phyloP scores from a whole-genome alignment of 64 coral and sea anemone species.

The Dendrophyllia cribrosa region DNA sequence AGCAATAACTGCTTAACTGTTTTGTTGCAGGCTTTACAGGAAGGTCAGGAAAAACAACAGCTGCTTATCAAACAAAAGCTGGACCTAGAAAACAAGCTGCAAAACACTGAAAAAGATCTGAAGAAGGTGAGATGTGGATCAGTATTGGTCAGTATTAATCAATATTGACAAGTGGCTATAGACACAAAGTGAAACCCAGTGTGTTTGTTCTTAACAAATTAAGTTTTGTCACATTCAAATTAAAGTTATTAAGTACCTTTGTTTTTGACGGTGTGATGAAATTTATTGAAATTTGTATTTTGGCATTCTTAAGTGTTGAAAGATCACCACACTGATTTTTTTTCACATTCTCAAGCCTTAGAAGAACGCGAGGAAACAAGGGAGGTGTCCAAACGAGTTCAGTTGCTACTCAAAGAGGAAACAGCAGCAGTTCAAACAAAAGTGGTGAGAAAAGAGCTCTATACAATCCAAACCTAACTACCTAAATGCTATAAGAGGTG shows the following conservation, averaged over 20 bases:
- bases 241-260: no score
- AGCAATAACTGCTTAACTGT: neutral
- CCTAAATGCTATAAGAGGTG: no score
- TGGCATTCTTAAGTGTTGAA: neutral
- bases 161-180: no score
- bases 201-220: no score
- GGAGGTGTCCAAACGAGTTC: slow-evolving; percentile 89
- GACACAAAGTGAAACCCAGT: no score
- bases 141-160: no score
- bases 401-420: slow-evolving; percentile 86
- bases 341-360: neutral
- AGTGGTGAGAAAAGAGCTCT: slow-evolving; percentile 56
- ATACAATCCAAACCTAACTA: neutral
- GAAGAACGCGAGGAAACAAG: slow-evolving; percentile 86
- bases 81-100: slow-evolving; percentile 79
- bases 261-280: no score
- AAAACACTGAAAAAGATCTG: slow-evolving; percentile 72
- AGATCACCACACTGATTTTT: neutral
- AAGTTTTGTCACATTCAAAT: no score
- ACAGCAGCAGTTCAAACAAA: slow-evolving; percentile 84
- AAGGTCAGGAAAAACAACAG: slow-evolving; percentile 86
- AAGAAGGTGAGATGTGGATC: slow-evolving; percentile 46
- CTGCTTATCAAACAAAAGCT: slow-evolving; percentile 87
- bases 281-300: neutral
- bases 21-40: slow-evolving; percentile 64